Percentiles rank a stretch among this genome's conserved stretches.
These are phyloP conservation scores for Lepidotrigona ventralis DNA, from an alignment of 1,140 invertebrate genomes.

Conservation along the genomic window DNA sequence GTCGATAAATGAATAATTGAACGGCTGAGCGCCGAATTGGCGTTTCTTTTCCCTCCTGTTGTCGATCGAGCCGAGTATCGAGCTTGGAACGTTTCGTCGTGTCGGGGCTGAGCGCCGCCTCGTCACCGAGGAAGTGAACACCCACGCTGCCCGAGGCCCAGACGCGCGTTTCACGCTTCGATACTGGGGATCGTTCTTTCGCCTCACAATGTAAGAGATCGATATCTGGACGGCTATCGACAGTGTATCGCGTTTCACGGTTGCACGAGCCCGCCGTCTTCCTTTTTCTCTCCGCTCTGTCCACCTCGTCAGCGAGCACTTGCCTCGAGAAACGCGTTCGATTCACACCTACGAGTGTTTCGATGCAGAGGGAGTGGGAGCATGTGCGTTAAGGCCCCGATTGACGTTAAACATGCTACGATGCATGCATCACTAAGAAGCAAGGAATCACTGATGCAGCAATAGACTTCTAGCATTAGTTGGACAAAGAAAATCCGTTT, in stretches of 20 bases:
- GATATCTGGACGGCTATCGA: slow-evolving; percentile 56
- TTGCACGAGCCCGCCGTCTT: slow-evolving; percentile 44
- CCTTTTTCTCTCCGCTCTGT: background rate
- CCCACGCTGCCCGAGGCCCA: slow-evolving; percentile 50
- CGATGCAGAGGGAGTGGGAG: background rate
- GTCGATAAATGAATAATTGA: slow-evolving; percentile 42
- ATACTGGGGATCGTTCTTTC: slow-evolving; percentile 50
- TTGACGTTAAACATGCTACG: no score
- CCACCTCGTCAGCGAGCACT: slow-evolving; percentile 23
- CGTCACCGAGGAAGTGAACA: slow-evolving; percentile 50
- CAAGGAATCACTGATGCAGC: no score
- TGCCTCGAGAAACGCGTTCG: slow-evolving; percentile 12
- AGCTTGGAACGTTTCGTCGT: slow-evolving; percentile 42
- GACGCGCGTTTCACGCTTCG: slow-evolving; percentile 52
- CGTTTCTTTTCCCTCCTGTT: slow-evolving; percentile 50
- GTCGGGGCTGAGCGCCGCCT: slow-evolving; percentile 13
- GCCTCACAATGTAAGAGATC: slow-evolving; percentile 56
- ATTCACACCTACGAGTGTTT: slow-evolving; percentile 51
- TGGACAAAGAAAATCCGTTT: no score
- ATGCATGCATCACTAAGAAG: no score
- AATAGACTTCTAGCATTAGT: no score
- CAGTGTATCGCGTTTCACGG: slow-evolving; percentile 62
- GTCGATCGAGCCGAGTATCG: background rate
- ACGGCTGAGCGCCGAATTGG: slow-evolving; percentile 41
- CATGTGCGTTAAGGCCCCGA: no score